Percentiles rank a stretch among this genome's conserved stretches.
phyloP scores from a whole-genome alignment of 2,113 vertebrate genomes.

The Macquaria australasica region DNA sequence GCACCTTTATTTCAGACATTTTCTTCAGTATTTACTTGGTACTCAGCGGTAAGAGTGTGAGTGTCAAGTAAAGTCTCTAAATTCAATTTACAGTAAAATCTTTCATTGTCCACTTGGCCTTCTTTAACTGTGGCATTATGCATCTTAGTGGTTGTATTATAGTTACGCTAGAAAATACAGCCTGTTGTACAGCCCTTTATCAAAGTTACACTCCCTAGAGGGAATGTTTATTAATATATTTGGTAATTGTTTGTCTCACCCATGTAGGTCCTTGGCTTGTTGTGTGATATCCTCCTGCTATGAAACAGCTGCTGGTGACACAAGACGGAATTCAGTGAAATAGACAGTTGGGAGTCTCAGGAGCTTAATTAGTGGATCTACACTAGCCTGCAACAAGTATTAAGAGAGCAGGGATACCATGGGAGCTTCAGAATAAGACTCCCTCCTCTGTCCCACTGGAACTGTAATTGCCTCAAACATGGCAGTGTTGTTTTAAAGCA shows the following conservation, averaged over 20 bases:
- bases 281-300: constrained; percentile 14
- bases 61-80: not conserved
- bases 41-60: no score
- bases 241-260: constrained; percentile 21
- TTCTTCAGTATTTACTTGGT: not conserved
- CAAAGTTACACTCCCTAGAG: not conserved
- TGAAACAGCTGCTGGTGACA: constrained; percentile 58
- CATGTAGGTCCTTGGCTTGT: constrained; percentile 9
- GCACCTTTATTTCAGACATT: not conserved
- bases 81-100: not conserved
- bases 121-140: not conserved
- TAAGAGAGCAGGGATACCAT: constrained; percentile 3
- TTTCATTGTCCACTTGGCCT: not conserved
- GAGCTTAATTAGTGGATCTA: constrained; percentile 67
- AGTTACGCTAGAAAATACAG: not conserved
- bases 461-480: constrained; percentile 37
- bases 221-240: constrained; percentile 6
- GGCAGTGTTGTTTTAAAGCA: constrained; percentile 24
- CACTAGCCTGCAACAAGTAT: constrained; percentile 22
- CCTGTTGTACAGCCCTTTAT: not conserved
- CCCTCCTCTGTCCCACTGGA: constrained; percentile 38
- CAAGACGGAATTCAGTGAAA: constrained; percentile 36
- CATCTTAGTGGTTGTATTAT: not conserved
- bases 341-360: constrained; percentile 30
- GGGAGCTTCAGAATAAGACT: constrained; percentile 24